phyloP scores from a whole-genome alignment of 2,113 vertebrate species.

The Tachuris rubrigastra region DNA sequence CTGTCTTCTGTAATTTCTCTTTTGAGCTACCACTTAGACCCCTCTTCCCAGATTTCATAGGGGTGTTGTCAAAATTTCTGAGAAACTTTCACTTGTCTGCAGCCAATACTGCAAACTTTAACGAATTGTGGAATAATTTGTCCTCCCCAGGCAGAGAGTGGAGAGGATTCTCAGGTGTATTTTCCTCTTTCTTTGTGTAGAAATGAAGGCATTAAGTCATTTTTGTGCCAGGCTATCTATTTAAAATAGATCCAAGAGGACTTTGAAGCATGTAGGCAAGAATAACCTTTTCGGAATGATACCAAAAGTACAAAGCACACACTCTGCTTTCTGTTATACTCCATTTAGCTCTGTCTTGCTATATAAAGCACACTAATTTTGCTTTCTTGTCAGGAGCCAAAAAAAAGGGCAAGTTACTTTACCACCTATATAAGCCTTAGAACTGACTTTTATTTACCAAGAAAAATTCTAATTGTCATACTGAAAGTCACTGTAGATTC shows the following conservation, averaged over 20 bases:
- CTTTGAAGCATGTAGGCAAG: neutral
- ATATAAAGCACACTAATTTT: accelerated
- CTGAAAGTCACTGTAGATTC: neutral
- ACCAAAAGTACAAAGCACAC: neutral
- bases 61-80: neutral
- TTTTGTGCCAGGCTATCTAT: neutral
- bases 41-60: neutral
- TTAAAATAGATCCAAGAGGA: neutral
- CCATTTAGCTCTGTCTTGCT: neutral
- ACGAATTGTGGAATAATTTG: neutral
- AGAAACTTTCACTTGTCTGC: constrained; percentile 7
- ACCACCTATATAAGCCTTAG: neutral
- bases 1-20: neutral
- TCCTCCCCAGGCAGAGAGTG: neutral
- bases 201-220: neutral
- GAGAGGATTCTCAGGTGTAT: neutral
- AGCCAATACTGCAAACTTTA: neutral
- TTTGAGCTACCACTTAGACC: neutral
- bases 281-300: neutral
- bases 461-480: neutral
- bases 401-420: neutral
- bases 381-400: neutral
- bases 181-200: neutral
- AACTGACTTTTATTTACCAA: neutral
- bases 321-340: neutral